Evolutionary conservation across 2,888 invertebrate species (phyloP).

Genomic region (Tiliacea aurago): DNA sequence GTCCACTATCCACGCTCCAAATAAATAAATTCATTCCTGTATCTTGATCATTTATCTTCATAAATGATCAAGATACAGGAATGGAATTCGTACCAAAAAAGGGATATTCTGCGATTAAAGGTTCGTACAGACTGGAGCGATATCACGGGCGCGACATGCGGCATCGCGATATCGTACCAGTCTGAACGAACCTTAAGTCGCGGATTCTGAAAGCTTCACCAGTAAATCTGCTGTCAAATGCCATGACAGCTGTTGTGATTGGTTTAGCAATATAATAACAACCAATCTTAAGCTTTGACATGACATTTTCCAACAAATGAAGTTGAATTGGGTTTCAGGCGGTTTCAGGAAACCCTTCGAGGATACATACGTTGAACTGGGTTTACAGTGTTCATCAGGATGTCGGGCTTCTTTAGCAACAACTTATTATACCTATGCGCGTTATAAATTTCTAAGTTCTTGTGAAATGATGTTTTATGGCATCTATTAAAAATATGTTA

Average conservation of each 20-base stretch:
- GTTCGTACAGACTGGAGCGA: too few species aligned
- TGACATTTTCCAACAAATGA: slow-evolving; percentile 6
- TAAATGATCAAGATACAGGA: slow-evolving; percentile 21
- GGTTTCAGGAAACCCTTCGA: not conserved
- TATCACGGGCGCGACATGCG: too few species aligned
- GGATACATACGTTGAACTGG: not conserved
- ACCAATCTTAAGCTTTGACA: not conserved
- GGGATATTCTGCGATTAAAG: slow-evolving; percentile 1
- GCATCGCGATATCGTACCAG: too few species aligned
- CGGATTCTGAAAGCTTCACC: slow-evolving; percentile 6
- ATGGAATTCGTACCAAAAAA: slow-evolving; percentile 2
- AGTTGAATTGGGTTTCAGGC: not conserved
- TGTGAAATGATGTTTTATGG: slow-evolving; percentile 21
- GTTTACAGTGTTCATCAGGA: not conserved
- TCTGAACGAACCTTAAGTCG: too few species aligned
- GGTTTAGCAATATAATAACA: not conserved
- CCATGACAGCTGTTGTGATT: slow-evolving; percentile 22
- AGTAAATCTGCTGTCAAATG: slow-evolving; percentile 35
- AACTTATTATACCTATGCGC: not conserved
- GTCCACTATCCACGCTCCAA: not conserved
- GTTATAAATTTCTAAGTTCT: slow-evolving; percentile 12
- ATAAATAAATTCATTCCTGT: too few species aligned
- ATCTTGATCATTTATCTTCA: too few species aligned
- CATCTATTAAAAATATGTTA: slow-evolving; percentile 28
- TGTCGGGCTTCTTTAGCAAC: not conserved